A percentile compares a stretch with the other conserved stretches of the same genome.
Conservation (phyloP, 2,888 invertebrate species). For the Eupithecia inturbata region DNA sequence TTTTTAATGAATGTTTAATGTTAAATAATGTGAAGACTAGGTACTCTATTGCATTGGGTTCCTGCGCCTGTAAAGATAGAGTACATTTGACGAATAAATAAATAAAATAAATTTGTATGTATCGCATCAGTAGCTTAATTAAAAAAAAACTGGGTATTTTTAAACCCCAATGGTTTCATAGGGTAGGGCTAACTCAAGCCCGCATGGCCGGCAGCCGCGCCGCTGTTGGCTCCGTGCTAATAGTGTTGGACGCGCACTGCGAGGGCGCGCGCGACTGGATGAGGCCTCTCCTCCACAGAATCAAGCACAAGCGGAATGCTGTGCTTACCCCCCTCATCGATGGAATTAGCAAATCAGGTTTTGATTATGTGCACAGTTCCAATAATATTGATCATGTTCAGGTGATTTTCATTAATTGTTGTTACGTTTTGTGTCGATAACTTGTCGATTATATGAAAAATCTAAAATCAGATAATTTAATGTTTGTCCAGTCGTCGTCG, state of each 20-base stretch:
- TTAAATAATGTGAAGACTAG: too few relatives aligned
- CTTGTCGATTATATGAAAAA: not conserved
- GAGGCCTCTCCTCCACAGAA: constrained; percentile 93
- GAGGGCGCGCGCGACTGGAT: constrained; percentile 92
- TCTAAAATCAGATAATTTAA: not conserved
- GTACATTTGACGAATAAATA: too few relatives aligned
- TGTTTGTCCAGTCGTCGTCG: not conserved
- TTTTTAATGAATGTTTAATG: too few relatives aligned
- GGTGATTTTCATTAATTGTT: not conserved
- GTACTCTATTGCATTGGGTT: too few relatives aligned
- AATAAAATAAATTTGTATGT: too few relatives aligned
- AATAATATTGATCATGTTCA: not conserved
- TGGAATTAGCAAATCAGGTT: not conserved
- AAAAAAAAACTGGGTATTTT: too few relatives aligned
- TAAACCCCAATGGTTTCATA: constrained; percentile 54
- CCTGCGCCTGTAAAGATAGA: too few relatives aligned
- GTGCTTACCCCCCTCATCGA: constrained; percentile 86
- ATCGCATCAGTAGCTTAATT: too few relatives aligned
- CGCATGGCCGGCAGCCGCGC: constrained; percentile 90
- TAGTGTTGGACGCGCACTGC: constrained; percentile 96
- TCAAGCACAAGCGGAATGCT: constrained; percentile 87
- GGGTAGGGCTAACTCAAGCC: constrained; percentile 92
- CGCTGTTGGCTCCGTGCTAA: constrained; percentile 89
- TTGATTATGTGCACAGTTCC: not conserved
- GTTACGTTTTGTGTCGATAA: not conserved